Evolutionary conservation across 2,113 vertebrate genomes (phyloP).

Genomic region (Fulmarus glacialis): DNA sequence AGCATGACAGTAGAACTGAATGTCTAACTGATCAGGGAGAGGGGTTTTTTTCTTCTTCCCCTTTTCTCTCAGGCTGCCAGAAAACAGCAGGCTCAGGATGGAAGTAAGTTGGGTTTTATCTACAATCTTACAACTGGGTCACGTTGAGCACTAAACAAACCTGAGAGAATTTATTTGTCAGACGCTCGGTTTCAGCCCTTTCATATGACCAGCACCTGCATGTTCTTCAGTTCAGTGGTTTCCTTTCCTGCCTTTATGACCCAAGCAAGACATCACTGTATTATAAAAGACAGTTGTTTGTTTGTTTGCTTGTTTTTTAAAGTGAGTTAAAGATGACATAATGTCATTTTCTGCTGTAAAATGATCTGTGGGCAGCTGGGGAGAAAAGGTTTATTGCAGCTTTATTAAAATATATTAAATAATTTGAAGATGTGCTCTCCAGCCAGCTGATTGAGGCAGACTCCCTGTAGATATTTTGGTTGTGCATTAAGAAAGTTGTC

Average conservation of each 20-base stretch:
- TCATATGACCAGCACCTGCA: background rate
- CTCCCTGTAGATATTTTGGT: slow-evolving; percentile 68
- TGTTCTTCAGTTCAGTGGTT: background rate
- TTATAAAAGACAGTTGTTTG: background rate
- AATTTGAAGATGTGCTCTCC: slow-evolving; percentile 50
- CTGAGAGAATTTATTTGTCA: background rate
- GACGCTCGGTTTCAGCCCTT: background rate
- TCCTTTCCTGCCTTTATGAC: background rate
- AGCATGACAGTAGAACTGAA: background rate
- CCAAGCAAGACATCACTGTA: background rate
- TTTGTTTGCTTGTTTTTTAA: background rate
- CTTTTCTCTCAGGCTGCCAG: background rate
- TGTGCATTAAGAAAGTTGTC: slow-evolving; percentile 81
- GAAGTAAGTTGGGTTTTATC: background rate
- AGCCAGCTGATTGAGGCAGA: slow-evolving; percentile 16
- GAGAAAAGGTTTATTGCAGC: slow-evolving; percentile 49
- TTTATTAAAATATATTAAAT: slow-evolving; percentile 70
- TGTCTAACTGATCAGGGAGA: background rate
- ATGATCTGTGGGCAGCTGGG: slow-evolving; percentile 1
- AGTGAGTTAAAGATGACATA: slow-evolving; percentile 49
- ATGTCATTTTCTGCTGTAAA: slow-evolving; percentile 47
- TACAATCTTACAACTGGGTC: background rate
- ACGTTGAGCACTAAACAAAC: background rate
- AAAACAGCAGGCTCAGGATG: background rate
- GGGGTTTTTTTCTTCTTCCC: background rate